Evolutionary conservation across 2,888 invertebrate species (phyloP).

Genomic region (Autographa gamma): DNA sequence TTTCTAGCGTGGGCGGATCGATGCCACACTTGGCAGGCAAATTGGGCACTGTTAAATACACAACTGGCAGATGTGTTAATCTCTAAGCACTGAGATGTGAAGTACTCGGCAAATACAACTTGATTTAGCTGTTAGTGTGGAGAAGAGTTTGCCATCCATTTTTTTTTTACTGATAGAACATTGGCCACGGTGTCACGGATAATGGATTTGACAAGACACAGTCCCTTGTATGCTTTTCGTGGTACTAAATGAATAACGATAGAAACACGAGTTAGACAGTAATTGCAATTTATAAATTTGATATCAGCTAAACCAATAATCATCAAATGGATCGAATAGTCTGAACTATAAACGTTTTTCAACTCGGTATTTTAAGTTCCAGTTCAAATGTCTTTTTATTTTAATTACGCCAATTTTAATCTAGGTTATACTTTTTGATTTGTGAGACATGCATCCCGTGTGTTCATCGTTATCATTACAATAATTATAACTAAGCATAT

Average conservation of each 20-base stretch:
- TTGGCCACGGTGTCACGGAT: no score
- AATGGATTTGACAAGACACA: not conserved
- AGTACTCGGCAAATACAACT: no score
- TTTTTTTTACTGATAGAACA: no score
- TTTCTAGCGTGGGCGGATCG: no score
- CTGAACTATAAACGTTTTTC: not conserved
- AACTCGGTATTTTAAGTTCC: not conserved
- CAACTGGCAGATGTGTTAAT: no score
- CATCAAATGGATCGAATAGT: not conserved
- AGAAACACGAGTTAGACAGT: not conserved
- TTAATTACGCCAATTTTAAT: no score
- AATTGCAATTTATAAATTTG: no score
- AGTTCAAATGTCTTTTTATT: not conserved
- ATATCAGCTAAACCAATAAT: not conserved
- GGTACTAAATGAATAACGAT: not conserved
- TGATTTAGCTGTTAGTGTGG: no score
- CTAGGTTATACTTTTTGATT: not conserved
- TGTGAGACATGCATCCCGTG: not conserved
- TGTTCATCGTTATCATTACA: not conserved
- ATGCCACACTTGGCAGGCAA: no score
- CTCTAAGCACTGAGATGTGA: no score
- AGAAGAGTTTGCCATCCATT: no score
- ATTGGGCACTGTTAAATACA: no score
- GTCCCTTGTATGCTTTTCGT: not conserved
- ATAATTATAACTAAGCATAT: not conserved